Percentiles rank a stretch among this genome's conserved stretches.
phyloP scores from a whole-genome alignment of 2,113 vertebrate genomes.

The Amblyopsis rosae region DNA sequence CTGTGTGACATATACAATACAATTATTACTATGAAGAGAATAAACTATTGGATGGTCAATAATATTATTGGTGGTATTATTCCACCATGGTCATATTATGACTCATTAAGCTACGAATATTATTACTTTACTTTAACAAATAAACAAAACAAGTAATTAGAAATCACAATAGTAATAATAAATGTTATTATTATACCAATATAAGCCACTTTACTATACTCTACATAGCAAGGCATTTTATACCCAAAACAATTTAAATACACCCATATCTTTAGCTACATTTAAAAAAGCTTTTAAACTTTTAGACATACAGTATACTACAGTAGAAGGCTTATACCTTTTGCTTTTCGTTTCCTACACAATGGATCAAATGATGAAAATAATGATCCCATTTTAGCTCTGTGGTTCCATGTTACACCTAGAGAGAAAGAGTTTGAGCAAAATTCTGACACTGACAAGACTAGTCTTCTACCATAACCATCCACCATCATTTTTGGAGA shows the following conservation, averaged over 20 bases:
- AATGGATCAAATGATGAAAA: slow-evolving; percentile 71
- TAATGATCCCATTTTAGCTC: slow-evolving; percentile 71
- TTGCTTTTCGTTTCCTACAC: slow-evolving; percentile 63
- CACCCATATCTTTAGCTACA: background rate
- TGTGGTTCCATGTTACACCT: slow-evolving; percentile 74
- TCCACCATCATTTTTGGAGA: too few relatives aligned
- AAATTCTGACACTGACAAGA: too few relatives aligned
- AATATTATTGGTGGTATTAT: background rate
- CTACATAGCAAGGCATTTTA: background rate
- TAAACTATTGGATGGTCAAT: background rate
- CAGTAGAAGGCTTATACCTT: slow-evolving; percentile 67
- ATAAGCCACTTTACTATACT: too few relatives aligned
- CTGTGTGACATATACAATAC: slow-evolving; percentile 49
- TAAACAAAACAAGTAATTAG: background rate
- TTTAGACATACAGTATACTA: background rate
- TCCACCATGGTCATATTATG: background rate
- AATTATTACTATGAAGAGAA: background rate
- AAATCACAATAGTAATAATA: background rate
- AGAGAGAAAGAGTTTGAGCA: background rate
- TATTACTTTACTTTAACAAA: background rate
- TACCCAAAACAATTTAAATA: background rate
- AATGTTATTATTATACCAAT: too few relatives aligned
- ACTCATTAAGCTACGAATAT: too few relatives aligned
- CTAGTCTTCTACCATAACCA: too few relatives aligned
- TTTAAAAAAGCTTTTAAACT: background rate